Evolutionary conservation across 1,140 invertebrate genomes (phyloP), one percentile per base, ranked within the genome.

Genomic region (Bombus waltoni): DNA sequence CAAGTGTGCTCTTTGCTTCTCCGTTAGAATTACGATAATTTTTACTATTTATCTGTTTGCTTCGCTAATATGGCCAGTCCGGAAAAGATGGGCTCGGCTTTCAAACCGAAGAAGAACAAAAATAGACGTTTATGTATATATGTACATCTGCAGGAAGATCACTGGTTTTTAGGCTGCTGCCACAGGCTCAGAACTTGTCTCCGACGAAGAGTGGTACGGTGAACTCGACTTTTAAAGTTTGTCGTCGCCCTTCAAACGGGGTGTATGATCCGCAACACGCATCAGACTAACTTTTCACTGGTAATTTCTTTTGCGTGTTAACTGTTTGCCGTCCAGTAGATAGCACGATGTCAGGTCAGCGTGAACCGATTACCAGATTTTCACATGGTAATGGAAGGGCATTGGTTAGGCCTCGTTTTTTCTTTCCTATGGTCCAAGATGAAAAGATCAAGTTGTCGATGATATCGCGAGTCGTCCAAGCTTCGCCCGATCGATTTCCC

Each of bases 141-240:
- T 74, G 42, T 86, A 59, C 75, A 35, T 86, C 6, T 86, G n/a
- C 65, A 84, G 88, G 85, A 90, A 89, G 88, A 89, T 89, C 88
- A 81, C 77, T 87, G 77, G 78, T 81, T 66, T 77, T 86, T 74
- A 89, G 88, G 88, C 88, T 89, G 70, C 88, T 83, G 66, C 72
- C 86, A 89, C 88, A 89, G 88, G 88, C 87, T 79, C 76, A 87
- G 87, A 73, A 87, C 87, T 81, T 87, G 88, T 89, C 85, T 83
- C 68, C 53, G 76, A 18, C 66, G 72, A 62, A 68, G n/a, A 57
- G 57, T 42, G 77, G 66, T 28, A 57, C 86, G 53, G 53, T 59
- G 81, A 89, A 89, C 85, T 32, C 70, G 53, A 62, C 77, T 87
- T 75, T 40, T 47, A 76, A 82, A 85, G 82, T 87, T 87, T 79